phyloP scores from a whole-genome alignment of 2,113 vertebrate species.

The Piaya cayana region DNA sequence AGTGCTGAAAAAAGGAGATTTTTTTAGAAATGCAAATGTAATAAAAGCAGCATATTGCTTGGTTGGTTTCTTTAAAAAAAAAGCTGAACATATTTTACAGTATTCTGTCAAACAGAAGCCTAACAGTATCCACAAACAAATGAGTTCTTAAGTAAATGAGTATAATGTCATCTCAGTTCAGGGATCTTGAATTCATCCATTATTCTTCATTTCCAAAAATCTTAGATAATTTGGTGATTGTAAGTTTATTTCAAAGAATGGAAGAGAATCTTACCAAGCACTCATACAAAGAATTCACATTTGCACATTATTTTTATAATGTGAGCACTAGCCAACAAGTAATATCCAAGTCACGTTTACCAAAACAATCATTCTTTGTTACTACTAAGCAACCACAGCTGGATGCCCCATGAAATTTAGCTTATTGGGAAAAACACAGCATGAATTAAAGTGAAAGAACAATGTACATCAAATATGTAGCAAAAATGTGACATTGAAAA shows the following conservation, averaged over 20 bases:
- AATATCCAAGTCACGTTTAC: conserved; percentile 35
- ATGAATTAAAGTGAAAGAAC: conserved; percentile 56
- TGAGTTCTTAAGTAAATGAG: not conserved
- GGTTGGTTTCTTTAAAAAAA: not conserved
- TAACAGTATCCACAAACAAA: not conserved
- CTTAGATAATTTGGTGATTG: not conserved
- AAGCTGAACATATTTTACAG: not conserved
- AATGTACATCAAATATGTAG: conserved; percentile 16
- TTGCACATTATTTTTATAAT: conserved; percentile 5
- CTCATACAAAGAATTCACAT: not conserved
- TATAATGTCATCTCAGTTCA: conserved; percentile 8
- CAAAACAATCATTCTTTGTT: conserved; percentile 42
- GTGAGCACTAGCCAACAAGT: conserved; percentile 14
- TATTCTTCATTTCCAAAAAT: conserved; percentile 22
- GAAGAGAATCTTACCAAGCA: not conserved
- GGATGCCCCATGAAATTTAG: conserved; percentile 63
- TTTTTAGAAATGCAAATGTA: not conserved
- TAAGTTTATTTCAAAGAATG: conserved; percentile 22
- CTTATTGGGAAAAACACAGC: conserved; percentile 63
- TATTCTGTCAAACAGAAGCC: not conserved
- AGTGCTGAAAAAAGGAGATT: not conserved
- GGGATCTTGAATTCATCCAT: not conserved
- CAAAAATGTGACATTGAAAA: conserved; percentile 46
- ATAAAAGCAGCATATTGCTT: not conserved
- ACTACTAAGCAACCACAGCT: conserved; percentile 58